A percentile compares a stretch with the other conserved stretches of the same genome.
phyloP scores from a whole-genome alignment of 2,888 invertebrate species.

The Didymodactylos carnosus region DNA sequence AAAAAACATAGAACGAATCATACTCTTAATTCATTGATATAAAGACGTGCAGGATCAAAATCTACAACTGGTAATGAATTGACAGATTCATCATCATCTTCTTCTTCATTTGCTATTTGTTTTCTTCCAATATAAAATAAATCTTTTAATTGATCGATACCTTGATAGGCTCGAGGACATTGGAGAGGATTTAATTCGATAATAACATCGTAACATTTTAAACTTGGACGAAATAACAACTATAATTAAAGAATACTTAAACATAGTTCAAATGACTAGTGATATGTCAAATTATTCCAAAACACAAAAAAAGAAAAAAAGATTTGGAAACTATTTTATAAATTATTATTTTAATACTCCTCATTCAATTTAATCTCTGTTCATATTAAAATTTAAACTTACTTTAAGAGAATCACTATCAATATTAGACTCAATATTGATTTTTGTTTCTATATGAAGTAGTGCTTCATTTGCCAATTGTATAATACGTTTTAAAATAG shows the following conservation, averaged over 20 bases:
- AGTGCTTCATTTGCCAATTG: not conserved
- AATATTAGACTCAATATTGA: too few relatives aligned
- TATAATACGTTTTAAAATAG: not conserved
- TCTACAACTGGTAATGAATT: conserved; percentile 48
- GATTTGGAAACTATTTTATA: too few relatives aligned
- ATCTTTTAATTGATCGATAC: conserved; percentile 26
- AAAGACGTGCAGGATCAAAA: conserved; percentile 53
- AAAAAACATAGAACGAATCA: too few relatives aligned
- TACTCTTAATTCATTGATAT: conserved; percentile 49
- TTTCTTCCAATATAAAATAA: not conserved
- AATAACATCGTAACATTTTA: conserved; percentile 53
- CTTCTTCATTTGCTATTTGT: not conserved
- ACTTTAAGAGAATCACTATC: not conserved
- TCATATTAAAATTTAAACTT: too few relatives aligned
- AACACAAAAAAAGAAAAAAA: too few relatives aligned
- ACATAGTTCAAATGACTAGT: too few relatives aligned
- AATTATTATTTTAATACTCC: too few relatives aligned
- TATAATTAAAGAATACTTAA: not conserved
- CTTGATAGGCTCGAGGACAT: conserved; percentile 38
- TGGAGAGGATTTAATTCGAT: conserved; percentile 44
- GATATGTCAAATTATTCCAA: too few relatives aligned
- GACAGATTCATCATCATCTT: not conserved
- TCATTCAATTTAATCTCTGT: too few relatives aligned
- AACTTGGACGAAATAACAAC: conserved; percentile 43
- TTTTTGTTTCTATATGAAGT: not conserved